These are phyloP conservation scores for Corythornis vintsioides DNA, from an alignment of 2,113 vertebrate species.

Conservation along the genomic window DNA sequence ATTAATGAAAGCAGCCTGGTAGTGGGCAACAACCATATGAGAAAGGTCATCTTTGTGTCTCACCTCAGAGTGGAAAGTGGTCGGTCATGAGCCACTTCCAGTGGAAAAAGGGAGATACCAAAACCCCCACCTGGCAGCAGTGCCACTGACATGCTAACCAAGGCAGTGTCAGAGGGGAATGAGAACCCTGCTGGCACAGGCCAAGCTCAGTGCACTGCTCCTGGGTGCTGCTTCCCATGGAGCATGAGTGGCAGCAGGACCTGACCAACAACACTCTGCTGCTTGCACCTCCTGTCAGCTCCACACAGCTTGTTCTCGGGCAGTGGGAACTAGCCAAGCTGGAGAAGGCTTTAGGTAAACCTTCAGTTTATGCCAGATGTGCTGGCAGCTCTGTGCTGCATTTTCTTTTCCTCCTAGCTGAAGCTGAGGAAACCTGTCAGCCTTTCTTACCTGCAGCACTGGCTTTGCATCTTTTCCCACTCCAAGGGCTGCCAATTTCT, in stretches of 20 bases:
- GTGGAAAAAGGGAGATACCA: background rate
- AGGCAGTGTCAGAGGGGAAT: background rate
- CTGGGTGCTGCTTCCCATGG: background rate
- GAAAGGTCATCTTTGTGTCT: background rate
- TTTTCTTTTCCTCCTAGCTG: constrained; percentile 32
- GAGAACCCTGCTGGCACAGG: background rate
- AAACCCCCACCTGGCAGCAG: background rate
- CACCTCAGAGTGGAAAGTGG: background rate
- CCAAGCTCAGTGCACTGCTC: background rate
- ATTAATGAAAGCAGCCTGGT: background rate
- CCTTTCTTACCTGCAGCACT: constrained; percentile 6
- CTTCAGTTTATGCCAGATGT: constrained; percentile 46
- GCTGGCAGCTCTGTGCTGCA: constrained; percentile 25
- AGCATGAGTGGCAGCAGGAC: background rate
- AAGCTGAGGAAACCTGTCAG: constrained; percentile 40
- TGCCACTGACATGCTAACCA: background rate
- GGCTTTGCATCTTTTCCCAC: background rate
- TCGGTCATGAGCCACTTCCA: background rate
- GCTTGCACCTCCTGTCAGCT: constrained; percentile 39
- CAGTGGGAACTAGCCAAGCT: background rate
- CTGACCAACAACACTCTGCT: background rate
- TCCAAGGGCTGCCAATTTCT: constrained; percentile 29
- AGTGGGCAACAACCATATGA: background rate
- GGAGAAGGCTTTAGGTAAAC: constrained; percentile 40
- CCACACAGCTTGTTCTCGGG: constrained; percentile 13